phyloP scores from a whole-genome alignment of 2,797 vertebrate species.

The Scarus forsteni region DNA sequence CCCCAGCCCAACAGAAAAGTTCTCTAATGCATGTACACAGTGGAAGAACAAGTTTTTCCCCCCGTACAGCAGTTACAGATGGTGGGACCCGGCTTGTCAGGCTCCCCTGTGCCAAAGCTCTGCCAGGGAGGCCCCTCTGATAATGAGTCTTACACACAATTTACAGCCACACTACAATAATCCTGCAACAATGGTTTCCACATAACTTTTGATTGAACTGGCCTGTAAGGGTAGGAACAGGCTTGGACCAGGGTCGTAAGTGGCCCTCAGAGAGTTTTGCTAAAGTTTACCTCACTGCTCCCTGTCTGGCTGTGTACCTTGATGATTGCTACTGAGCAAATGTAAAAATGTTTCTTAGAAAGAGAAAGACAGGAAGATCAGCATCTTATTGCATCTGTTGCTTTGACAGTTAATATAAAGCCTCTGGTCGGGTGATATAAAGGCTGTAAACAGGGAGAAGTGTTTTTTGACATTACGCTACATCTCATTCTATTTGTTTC shows the following conservation, averaged over 20 bases:
- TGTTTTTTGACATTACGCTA: too few species aligned
- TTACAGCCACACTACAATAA: slow-evolving; percentile 78
- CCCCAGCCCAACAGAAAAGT: slow-evolving; percentile 55
- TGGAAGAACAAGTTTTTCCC: slow-evolving; percentile 44
- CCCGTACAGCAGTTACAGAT: slow-evolving; percentile 57
- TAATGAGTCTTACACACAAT: slow-evolving; percentile 76
- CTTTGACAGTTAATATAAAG: too few species aligned
- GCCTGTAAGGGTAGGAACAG: slow-evolving; percentile 56
- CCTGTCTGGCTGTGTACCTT: slow-evolving; percentile 9
- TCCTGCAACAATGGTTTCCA: slow-evolving; percentile 79
- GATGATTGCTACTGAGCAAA: slow-evolving; percentile 1
- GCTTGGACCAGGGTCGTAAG: slow-evolving; percentile 63
- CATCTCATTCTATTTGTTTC: too few species aligned
- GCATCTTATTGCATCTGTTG: too few species aligned
- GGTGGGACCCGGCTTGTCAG: slow-evolving; percentile 62
- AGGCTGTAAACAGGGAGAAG: too few species aligned
- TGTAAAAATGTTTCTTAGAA: too few species aligned
- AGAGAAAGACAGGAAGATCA: too few species aligned
- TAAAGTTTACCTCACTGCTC: slow-evolving; percentile 69
- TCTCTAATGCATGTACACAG: slow-evolving; percentile 53
- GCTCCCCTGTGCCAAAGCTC: slow-evolving; percentile 71
- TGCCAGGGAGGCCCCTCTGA: slow-evolving; percentile 77
- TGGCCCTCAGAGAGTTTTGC: slow-evolving; percentile 47
- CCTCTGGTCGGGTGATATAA: too few species aligned
- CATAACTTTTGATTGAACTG: slow-evolving; percentile 74